Evolutionary conservation across 2,113 vertebrate genomes (phyloP), one percentile per base, ranked within the genome.

Genomic region (Anhinga rufa): DNA sequence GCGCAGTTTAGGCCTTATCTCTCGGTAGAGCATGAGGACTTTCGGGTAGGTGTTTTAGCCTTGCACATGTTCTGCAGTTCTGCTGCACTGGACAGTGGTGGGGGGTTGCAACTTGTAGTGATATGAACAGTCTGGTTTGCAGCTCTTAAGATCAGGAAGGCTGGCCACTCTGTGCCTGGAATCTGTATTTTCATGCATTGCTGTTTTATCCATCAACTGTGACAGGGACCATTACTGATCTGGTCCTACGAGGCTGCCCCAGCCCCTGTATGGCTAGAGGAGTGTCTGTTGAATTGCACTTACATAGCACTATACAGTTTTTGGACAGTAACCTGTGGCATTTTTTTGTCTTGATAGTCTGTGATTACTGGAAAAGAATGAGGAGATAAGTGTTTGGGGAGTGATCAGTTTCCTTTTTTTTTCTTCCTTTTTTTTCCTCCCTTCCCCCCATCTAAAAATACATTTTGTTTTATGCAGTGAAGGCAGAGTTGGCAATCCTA

Each of bases 71-170:
- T 70, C 54, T 61, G 46, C 44, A 36, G 14, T 38, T 84, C 19
- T 1, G 0, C 26, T 54, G 55, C 19, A 6, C 79, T 82, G 71
- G 60, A 10, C 9, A 65, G 1, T 2, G 7, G 5, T 5, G 9
- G 51, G 3, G 34, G 6, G 8, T 19, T 46, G 36, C 70, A 71
- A 32, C 70, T 38, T 49, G 40, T 34, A n/a, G 34, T 14, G 19
- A 10, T 31, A 9, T 0, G 21, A 54, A 34, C 8, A 4, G 52
- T 69, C 42, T 48, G 36, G 8, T 57, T 66, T 89, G 32, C 12
- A 17, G 22, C 8, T 46, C 1, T 66, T 46, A 4, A 31, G 36
- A 19, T 48, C 34, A 6, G 32, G 44, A 70, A 26, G 26, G 40
- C 1, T 85, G 72, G 13, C 16, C 10, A 5, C 17, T 11, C 40